phyloP scores from a whole-genome alignment of 1,140 invertebrate genomes.

The Zaprionus davidi region DNA sequence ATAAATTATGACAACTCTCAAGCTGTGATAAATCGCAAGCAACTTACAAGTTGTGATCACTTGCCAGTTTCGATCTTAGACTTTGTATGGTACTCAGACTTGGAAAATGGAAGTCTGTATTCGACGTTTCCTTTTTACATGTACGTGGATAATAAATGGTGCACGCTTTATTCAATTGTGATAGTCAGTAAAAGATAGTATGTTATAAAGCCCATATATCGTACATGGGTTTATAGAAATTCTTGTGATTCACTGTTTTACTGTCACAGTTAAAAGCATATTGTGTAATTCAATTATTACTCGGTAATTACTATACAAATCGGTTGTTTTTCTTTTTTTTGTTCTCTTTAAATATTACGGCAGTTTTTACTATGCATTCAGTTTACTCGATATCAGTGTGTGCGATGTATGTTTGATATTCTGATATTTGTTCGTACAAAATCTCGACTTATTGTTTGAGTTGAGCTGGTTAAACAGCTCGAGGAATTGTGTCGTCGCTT shows the following conservation, averaged over 20 bases:
- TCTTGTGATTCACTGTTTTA: background rate
- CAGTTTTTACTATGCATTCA: conserved; percentile 65
- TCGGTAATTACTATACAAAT: conserved; percentile 55
- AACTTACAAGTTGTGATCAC: background rate
- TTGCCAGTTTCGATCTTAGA: background rate
- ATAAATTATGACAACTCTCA: background rate
- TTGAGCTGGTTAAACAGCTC: conserved; percentile 3
- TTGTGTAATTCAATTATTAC: conserved; percentile 25
- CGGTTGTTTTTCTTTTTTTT: conserved; percentile 26
- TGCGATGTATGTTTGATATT: conserved; percentile 5
- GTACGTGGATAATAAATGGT: background rate
- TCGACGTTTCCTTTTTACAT: conserved; percentile 23
- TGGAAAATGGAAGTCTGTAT: conserved; percentile 2
- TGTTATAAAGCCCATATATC: background rate
- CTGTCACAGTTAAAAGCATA: conserved; percentile 55
- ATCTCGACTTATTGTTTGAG: conserved; percentile 8
- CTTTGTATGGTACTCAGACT: background rate
- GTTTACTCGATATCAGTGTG: conserved; percentile 13
- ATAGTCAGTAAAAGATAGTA: background rate
- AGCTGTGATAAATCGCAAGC: too few species aligned
- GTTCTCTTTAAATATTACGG: conserved; percentile 63
- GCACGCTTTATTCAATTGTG: background rate
- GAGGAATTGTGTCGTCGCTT: conserved; percentile 6
- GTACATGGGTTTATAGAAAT: background rate
- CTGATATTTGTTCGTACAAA: conserved; percentile 4